Conservation (phyloP, 2,888 invertebrate genomes). For the Brenthis daphne region DNA sequence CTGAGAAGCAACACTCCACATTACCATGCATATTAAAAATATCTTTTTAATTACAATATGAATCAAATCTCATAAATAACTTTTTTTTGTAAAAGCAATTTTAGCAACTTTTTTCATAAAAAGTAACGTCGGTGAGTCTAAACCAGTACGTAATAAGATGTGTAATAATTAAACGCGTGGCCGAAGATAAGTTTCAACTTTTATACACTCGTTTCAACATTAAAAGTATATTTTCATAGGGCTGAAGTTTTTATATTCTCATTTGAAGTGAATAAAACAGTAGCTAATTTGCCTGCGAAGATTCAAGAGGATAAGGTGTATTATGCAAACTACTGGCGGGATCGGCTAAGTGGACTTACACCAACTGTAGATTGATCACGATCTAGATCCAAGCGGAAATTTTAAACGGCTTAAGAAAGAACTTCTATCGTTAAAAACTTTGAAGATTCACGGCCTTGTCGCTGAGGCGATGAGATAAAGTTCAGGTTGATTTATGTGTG, state of each 20-base stretch:
- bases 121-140: not conserved
- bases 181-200: constrained; percentile 6
- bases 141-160: not conserved
- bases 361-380: constrained; percentile 53
- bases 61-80: no score
- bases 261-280: constrained; percentile 36
- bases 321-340: constrained; percentile 37
- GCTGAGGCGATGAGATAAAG: constrained; percentile 53
- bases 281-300: constrained; percentile 32
- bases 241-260: constrained; percentile 32
- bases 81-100: no score
- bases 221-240: constrained; percentile 18
- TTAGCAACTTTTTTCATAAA: no score
- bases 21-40: no score
- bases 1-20: no score
- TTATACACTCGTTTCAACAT: not conserved
- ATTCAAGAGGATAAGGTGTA: constrained; percentile 31
- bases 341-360: constrained; percentile 37
- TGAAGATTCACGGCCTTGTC: constrained; percentile 60
- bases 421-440: constrained; percentile 71
- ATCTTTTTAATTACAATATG: no score
- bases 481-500: constrained; percentile 61
- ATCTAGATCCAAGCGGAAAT: constrained; percentile 46
- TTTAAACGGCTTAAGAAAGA: constrained; percentile 57
- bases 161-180: constrained; percentile 7